Conservation (phyloP, 2,113 vertebrate genomes). For the Poeciliopsis prolifica region DNA sequence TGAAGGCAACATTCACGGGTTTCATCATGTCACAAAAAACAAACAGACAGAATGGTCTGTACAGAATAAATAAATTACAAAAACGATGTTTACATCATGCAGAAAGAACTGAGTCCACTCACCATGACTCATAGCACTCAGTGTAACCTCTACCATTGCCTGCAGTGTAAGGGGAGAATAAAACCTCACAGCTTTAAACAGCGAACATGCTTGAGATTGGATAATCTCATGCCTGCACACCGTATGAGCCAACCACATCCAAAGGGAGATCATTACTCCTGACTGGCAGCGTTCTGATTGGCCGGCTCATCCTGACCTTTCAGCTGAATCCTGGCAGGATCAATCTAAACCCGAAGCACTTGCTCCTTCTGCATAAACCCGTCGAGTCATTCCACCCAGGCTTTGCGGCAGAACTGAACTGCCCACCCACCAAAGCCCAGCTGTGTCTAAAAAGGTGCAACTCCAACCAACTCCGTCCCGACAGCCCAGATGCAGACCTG, state of each 20-base stretch:
- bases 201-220: slow-evolving; percentile 42
- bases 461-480: slow-evolving; percentile 39
- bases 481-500: slow-evolving; percentile 29
- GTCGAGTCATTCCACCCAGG: slow-evolving; percentile 63
- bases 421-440: slow-evolving; percentile 55
- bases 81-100: background rate
- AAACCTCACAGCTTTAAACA: slow-evolving; percentile 6
- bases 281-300: slow-evolving; percentile 63
- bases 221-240: slow-evolving; percentile 58
- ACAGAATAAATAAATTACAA: background rate
- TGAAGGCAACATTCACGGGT: background rate
- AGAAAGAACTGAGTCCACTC: background rate
- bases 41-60: background rate
- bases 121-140: background rate
- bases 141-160: background rate
- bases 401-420: slow-evolving; percentile 66
- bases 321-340: slow-evolving; percentile 66
- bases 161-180: background rate
- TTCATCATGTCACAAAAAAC: background rate
- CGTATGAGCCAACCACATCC: slow-evolving; percentile 63
- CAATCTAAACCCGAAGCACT: slow-evolving; percentile 62
- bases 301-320: slow-evolving; percentile 67
- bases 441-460: slow-evolving; percentile 46
- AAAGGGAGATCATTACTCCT: slow-evolving; percentile 63
- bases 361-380: slow-evolving; percentile 29